Percentiles rank a stretch among this genome's conserved stretches.
Conservation (phyloP, 2,888 invertebrate species). For the Cheilosia pagana region DNA sequence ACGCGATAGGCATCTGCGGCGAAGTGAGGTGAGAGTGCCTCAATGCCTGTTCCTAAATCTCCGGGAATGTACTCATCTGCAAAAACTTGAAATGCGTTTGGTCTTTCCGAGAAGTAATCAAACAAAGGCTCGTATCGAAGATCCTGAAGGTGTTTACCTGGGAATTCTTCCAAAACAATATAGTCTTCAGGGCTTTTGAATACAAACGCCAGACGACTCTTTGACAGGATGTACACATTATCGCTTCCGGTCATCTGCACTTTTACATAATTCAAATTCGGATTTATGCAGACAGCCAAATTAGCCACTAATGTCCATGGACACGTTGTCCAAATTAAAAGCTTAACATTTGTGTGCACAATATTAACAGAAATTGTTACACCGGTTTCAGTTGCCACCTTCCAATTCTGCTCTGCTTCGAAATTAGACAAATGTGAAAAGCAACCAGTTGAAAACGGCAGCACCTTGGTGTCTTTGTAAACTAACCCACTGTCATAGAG, state of each 20-base stretch:
- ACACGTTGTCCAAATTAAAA: constrained; percentile 93
- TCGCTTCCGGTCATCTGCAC: constrained; percentile 84
- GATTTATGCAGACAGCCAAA: constrained; percentile 94
- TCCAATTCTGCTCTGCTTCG: constrained; percentile 99
- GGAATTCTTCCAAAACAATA: constrained; percentile 89
- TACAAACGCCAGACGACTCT: constrained; percentile 88
- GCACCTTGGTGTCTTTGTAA: constrained; percentile 97
- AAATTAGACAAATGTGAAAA: constrained; percentile 98
- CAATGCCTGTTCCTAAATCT: constrained; percentile 97
- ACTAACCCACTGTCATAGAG: constrained; percentile 95
- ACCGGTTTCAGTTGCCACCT: constrained; percentile 96
- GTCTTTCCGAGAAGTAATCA: constrained; percentile 82
- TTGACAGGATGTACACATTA: constrained; percentile 90
- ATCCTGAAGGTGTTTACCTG: constrained; percentile 90
- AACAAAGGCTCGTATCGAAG: constrained; percentile 93
- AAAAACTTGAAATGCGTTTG: constrained; percentile 91
- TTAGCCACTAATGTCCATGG: constrained; percentile 99
- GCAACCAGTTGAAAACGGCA: constrained; percentile 98
- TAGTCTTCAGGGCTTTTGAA: constrained; percentile 91
- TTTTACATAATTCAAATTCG: constrained; percentile 91
- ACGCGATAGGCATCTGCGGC: constrained; percentile 97
- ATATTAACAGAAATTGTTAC: constrained; percentile 94
- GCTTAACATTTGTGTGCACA: constrained; percentile 80
- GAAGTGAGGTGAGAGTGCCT: constrained; percentile 98
- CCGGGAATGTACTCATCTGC: constrained; percentile 94